These are phyloP conservation scores for Zoanthus sansibaricus DNA, from an alignment of 92 coral and sea anemone genomes.

Conservation along the genomic window DNA sequence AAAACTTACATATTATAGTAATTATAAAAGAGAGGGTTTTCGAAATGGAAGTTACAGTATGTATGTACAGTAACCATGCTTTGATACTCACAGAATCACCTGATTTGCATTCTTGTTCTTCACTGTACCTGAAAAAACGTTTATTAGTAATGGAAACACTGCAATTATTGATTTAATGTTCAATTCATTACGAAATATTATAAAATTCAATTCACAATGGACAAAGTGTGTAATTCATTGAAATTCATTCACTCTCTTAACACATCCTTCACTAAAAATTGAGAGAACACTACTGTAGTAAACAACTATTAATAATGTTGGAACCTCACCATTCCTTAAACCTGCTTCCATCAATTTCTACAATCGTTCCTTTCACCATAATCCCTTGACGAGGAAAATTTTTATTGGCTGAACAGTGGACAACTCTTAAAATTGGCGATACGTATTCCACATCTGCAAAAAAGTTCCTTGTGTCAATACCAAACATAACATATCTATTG, in stretches of 20 bases:
- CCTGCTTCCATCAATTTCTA: constrained; percentile 81
- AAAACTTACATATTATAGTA: too few relatives aligned
- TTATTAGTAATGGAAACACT: not conserved
- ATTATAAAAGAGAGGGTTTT: too few relatives aligned
- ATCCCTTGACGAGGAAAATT: constrained; percentile 80
- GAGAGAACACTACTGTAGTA: too few relatives aligned
- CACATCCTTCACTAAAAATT: too few relatives aligned
- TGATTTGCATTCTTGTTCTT: not conserved
- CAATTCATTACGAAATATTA: too few relatives aligned
- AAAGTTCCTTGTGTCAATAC: not conserved
- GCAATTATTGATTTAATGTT: not conserved
- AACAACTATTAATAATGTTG: not conserved
- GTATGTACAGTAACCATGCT: not conserved
- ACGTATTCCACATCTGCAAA: constrained; percentile 76
- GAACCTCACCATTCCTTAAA: constrained; percentile 73
- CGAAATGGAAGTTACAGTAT: too few relatives aligned
- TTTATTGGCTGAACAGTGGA: constrained; percentile 82
- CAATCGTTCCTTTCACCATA: constrained; percentile 94
- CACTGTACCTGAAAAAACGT: not conserved
- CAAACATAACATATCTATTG: not conserved
- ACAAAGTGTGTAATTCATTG: too few relatives aligned
- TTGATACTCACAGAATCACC: not conserved
- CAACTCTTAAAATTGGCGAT: constrained; percentile 81
- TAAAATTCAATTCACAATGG: too few relatives aligned
- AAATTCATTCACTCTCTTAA: too few relatives aligned